Evolutionary conservation across 2,888 invertebrate genomes (phyloP).

Genomic region (Mythimna vitellina): DNA sequence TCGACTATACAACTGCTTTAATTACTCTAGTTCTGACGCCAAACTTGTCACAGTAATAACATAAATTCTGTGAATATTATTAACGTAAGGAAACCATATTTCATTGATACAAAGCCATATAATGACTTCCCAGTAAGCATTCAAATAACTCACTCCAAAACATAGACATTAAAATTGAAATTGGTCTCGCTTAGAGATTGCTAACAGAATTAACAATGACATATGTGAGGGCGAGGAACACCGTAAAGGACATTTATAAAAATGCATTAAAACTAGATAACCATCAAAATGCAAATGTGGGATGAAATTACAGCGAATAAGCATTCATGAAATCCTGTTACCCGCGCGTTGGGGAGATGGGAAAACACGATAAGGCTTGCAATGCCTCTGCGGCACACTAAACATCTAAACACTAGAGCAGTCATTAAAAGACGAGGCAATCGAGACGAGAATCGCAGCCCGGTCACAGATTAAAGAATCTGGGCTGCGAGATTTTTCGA

Average conservation of each 20-base stretch:
- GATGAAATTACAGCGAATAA: conserved; percentile 61
- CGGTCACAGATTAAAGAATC: too few relatives aligned
- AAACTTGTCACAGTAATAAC: conserved; percentile 24
- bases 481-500: too few relatives aligned
- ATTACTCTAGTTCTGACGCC: conserved; percentile 25
- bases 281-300: conserved; percentile 65
- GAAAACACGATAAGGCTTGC: conserved; percentile 55
- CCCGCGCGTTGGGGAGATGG: conserved; percentile 56
- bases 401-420: conserved; percentile 40
- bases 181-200: neutral
- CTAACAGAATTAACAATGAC: conserved; percentile 5
- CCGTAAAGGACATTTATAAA: conserved; percentile 31
- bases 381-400: conserved; percentile 42
- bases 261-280: conserved; percentile 55
- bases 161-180: neutral
- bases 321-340: conserved; percentile 62
- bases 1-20: conserved; percentile 12
- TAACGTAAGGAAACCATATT: conserved; percentile 7
- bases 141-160: conserved; percentile 13
- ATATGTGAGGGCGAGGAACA: neutral
- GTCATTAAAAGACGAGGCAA: conserved; percentile 9
- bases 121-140: conserved; percentile 15
- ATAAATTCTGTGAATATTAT: conserved; percentile 17
- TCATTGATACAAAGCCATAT: conserved; percentile 1
- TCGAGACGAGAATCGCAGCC: neutral